Conservation (phyloP, 1,140 invertebrate genomes). For the Macrostomum lignano region DNA sequence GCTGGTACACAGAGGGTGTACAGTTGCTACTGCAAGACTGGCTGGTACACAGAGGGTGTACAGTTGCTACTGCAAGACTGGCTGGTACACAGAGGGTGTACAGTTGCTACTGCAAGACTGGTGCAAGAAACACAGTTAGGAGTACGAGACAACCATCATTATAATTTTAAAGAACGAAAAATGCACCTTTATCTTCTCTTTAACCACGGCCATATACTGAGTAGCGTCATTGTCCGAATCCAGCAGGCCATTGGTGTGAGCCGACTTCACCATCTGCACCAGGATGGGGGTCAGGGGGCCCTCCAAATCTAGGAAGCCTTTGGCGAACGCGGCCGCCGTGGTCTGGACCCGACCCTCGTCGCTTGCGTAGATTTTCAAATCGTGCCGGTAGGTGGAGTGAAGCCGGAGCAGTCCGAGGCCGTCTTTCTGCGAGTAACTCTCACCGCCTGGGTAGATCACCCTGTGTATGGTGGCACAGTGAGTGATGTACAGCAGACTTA, state of each 20-base stretch:
- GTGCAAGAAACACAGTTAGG: too few species aligned
- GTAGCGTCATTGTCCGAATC: not conserved
- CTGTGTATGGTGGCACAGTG: too few species aligned
- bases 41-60: too few species aligned
- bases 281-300: conserved; percentile 91
- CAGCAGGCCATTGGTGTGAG: conserved; percentile 1
- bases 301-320: conserved; percentile 61
- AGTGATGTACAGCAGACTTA: too few species aligned
- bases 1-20: too few species aligned
- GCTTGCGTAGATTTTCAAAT: conserved; percentile 88
- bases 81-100: too few species aligned
- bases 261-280: conserved; percentile 81
- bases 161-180: too few species aligned
- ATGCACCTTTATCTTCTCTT: not conserved
- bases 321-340: conserved; percentile 95
- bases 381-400: conserved; percentile 89
- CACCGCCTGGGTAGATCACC: conserved; percentile 63
- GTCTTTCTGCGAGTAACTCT: conserved; percentile 8
- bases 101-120: too few species aligned
- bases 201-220: not conserved
- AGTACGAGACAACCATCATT: too few species aligned
- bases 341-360: conserved; percentile 95
- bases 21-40: too few species aligned
- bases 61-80: too few species aligned
- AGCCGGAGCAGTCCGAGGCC: conserved; percentile 63